Evolutionary conservation across 1,140 invertebrate species (phyloP), one percentile per base, ranked within the genome.

Genomic region (Cherax destructor): DNA sequence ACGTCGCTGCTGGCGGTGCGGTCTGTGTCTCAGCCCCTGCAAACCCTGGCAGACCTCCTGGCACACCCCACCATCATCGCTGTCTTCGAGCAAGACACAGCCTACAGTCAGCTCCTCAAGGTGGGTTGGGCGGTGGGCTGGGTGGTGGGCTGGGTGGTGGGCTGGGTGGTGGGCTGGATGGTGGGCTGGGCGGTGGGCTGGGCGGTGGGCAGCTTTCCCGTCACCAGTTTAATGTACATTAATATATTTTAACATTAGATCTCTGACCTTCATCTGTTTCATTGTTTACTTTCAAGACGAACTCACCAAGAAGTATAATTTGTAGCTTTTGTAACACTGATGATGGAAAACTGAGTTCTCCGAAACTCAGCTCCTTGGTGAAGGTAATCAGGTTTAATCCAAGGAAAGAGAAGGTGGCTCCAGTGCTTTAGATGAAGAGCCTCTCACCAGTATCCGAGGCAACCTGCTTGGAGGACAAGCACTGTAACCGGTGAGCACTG

Each of bases 1-100:
- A 78, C 52, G 49, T 86, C 85, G 65, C 72, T 77, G 72, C 72
- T 86, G 85, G 72, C 85, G 47, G 85, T 86, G 74, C 85, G 72
- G 47, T 77, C 18, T 18, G 52, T 56, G 24, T 49, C 85, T 9
- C 49, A 50, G 13, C 85, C 85, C 72, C 13, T 77, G 5, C 85
- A 77, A 21, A n/a, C 72, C 72, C 59, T 86, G 6, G 16, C n/a
- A 50, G 49, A 86, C 11, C n/a, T 76, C 50, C n/a, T 86, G 47
- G 16, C n/a, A 1, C 24, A 50, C 24, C 65, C 83, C 11, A 16
- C 10, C 0, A 13, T 72, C 16, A 30, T 18, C 47, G 59, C 61
- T 16, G 49, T 69, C 61, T 11, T 65, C 10, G 65, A 72, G 30
- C 11, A 52, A 4, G 49, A 84, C 83, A 84, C 83, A 7, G 59